These are phyloP conservation scores for Papilio elwesi DNA, from an alignment of 2,888 invertebrate genomes.

Conservation along the genomic window DNA sequence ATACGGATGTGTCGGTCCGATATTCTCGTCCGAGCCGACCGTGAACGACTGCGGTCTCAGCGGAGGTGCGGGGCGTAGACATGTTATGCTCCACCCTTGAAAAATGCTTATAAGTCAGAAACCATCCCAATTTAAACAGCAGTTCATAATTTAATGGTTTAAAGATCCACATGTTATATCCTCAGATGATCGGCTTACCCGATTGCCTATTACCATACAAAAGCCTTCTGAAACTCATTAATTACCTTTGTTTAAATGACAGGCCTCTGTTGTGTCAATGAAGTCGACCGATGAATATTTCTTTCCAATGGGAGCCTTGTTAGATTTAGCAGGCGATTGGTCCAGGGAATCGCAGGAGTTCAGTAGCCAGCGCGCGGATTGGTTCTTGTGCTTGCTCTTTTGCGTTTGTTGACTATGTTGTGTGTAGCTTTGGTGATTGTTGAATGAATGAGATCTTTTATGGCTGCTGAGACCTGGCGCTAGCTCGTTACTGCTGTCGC, in stretches of 20 bases:
- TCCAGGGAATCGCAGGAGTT: constrained; percentile 81
- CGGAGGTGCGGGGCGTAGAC: constrained; percentile 94
- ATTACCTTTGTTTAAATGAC: constrained; percentile 83
- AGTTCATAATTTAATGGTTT: too few species aligned
- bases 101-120: background rate
- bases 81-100: constrained; percentile 91
- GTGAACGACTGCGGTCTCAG: constrained; percentile 89
- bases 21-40: constrained; percentile 84
- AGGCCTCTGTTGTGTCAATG: constrained; percentile 81
- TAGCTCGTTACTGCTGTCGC: constrained; percentile 82
- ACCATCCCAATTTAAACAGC: background rate
- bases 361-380: constrained; percentile 80
- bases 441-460: constrained; percentile 88
- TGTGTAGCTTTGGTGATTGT: constrained; percentile 88
- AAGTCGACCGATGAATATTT: constrained; percentile 84
- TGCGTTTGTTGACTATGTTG: constrained; percentile 85
- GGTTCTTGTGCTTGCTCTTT: constrained; percentile 86
- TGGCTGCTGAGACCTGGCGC: constrained; percentile 84
- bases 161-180: too few species aligned
- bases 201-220: too few species aligned
- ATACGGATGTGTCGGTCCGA: constrained; percentile 80
- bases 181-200: too few species aligned
- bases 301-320: constrained; percentile 82
- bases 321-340: constrained; percentile 73
- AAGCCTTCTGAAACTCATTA: too few species aligned